Base-by-base conservation (phyloP, 2,113 vertebrate genomes). In the Hippolais icterina region DNA sequence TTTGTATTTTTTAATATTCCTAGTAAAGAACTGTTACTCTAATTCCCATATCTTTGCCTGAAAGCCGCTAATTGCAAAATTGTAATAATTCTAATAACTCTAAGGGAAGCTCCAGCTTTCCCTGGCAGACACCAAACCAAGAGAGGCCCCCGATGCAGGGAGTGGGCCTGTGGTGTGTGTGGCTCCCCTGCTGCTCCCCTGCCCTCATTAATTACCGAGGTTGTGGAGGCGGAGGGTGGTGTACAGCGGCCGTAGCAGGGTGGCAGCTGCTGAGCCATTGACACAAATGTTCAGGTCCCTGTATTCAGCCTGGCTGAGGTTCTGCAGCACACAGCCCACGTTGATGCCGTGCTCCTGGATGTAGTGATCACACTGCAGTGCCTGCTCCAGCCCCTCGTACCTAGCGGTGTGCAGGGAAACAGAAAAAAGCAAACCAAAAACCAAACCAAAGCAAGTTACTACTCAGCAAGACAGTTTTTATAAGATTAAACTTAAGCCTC, bases 241-340 rank as follows among this genome's bases (percentile, higher is more conserved):
- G 37, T 98, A 99, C 4, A 94, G 87, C 0, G 98, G 91, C 89
- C 84, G 94, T 33, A 99, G 92, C 10, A 47, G 59, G 0, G 92
- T 87, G 14, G 82, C 78, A 18, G 94, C 35, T 6, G 97, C 98
- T 0, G 98, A 98, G 9, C 98, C 98, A 24, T 99, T 99, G 47
- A 99, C 97, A 83, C 98, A 99, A 9, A 99, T 71, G 83, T 97
- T 98, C 60, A 99, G 98, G 24, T 99, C 98, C n/a, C 85, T 98
- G 88, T 98, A 99, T 15, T 98, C 97, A n/a, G 98, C 95, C 65
- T 98, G 97, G 29, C 93, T 82, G 27, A 96, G 93, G 22, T 77
- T 90, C 7, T 94, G 92, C 89, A 99, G 97, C 22, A 44, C 81
- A 65, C 99, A 99, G 83, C 99, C 98, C 1, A 66, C 49, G 23